Evolutionary conservation across 1,140 invertebrate genomes (phyloP).

Genomic region (Wasmannia auropunctata): DNA sequence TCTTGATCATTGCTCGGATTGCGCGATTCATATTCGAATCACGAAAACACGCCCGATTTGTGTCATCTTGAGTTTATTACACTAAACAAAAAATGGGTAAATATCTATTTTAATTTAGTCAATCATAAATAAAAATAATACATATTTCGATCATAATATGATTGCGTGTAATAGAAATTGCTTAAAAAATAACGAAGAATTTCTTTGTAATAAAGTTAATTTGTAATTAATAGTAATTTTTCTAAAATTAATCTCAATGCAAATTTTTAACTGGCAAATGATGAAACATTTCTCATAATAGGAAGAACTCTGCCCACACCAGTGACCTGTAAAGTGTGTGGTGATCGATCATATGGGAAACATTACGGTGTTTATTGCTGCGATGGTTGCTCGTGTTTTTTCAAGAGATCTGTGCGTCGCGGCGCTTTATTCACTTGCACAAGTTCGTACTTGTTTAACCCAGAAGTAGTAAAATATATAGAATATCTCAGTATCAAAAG

Average conservation of each 20-base stretch:
- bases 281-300: slow-evolving; percentile 73
- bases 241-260: not conserved
- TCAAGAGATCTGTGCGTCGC: slow-evolving; percentile 92
- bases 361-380: slow-evolving; percentile 95
- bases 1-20: not conserved
- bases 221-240: not conserved
- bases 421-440: slow-evolving; percentile 91
- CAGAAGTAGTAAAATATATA: not conserved
- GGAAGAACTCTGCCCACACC: slow-evolving; percentile 89
- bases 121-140: not conserved
- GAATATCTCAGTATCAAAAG: not conserved
- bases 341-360: slow-evolving; percentile 94
- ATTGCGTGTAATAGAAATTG: not conserved
- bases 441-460: slow-evolving; percentile 68
- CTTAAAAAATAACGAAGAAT: not conserved
- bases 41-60: not conserved
- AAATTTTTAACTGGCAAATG: not conserved
- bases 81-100: slow-evolving; percentile 44
- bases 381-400: slow-evolving; percentile 96
- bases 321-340: slow-evolving; percentile 92
- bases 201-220: not conserved
- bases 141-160: not conserved
- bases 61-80: not conserved
- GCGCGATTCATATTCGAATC: not conserved
- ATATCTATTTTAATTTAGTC: not conserved